phyloP scores from a whole-genome alignment of 2,888 invertebrate species.

The Drosophila pegasa region DNA sequence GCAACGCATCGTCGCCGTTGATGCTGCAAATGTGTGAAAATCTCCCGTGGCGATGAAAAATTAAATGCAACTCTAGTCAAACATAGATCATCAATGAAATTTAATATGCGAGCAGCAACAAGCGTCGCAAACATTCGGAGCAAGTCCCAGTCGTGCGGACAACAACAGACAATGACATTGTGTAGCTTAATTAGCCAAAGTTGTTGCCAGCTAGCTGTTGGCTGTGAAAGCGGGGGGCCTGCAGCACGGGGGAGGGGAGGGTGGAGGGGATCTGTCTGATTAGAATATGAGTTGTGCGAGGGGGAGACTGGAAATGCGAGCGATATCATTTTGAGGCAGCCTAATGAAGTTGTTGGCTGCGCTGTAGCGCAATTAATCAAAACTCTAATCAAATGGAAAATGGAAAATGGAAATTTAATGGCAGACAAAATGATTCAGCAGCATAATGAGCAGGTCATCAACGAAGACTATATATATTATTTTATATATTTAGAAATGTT shows the following conservation, averaged over 20 bases:
- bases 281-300: slow-evolving; percentile 58
- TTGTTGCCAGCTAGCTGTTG: slow-evolving; percentile 53
- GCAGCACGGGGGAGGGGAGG: background rate
- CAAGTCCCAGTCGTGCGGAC: slow-evolving; percentile 26
- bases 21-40: slow-evolving; percentile 79
- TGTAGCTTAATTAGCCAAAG: slow-evolving; percentile 80
- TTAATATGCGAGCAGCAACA: slow-evolving; percentile 72
- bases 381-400: slow-evolving; percentile 72
- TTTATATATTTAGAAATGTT: background rate
- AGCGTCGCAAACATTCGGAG: slow-evolving; percentile 46
- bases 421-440: slow-evolving; percentile 61
- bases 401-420: slow-evolving; percentile 79
- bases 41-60: slow-evolving; percentile 81
- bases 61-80: slow-evolving; percentile 76
- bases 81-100: slow-evolving; percentile 82
- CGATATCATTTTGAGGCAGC: slow-evolving; percentile 55
- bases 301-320: background rate
- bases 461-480: slow-evolving; percentile 4
- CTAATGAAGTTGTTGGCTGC: slow-evolving; percentile 72
- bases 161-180: slow-evolving; percentile 69
- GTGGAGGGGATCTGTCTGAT: slow-evolving; percentile 52
- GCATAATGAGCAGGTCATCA: background rate
- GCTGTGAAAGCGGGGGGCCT: slow-evolving; percentile 19
- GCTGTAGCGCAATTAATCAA: slow-evolving; percentile 73
- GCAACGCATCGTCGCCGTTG: slow-evolving; percentile 18